Conservation (phyloP, 2,888 invertebrate species). For the Crepidodera aurea region DNA sequence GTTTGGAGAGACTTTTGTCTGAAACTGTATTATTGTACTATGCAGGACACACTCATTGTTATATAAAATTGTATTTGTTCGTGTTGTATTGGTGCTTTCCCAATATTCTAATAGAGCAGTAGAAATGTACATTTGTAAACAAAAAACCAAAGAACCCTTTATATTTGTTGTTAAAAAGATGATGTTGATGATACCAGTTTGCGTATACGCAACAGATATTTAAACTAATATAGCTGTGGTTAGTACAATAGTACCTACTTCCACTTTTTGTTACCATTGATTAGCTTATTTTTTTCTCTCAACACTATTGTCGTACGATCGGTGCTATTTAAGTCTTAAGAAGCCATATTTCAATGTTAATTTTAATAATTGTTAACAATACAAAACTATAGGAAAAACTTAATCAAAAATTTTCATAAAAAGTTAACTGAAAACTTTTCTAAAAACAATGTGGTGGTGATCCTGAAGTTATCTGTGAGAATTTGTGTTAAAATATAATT, state of each 20-base stretch:
- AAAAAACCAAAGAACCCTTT: constrained; percentile 32
- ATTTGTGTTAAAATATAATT: too few relatives aligned
- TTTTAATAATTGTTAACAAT: too few relatives aligned
- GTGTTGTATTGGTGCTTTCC: constrained; percentile 60
- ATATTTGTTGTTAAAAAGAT: constrained; percentile 30
- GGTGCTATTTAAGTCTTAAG: constrained; percentile 1
- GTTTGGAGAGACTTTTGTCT: constrained; percentile 19
- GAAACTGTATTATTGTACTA: constrained; percentile 39
- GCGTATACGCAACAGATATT: constrained; percentile 24
- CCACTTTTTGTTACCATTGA: constrained; percentile 17
- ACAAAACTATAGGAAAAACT: too few relatives aligned
- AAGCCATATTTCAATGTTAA: background rate
- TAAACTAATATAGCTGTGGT: constrained; percentile 20
- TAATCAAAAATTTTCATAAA: too few relatives aligned
- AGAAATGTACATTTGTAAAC: constrained; percentile 33
- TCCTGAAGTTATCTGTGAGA: too few relatives aligned
- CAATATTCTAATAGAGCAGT: constrained; percentile 51
- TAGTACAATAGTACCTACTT: constrained; percentile 24
- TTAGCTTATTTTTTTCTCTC: constrained; percentile 19
- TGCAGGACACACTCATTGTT: constrained; percentile 53
- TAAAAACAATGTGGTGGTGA: too few relatives aligned
- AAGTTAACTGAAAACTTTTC: too few relatives aligned
- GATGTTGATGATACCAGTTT: constrained; percentile 23
- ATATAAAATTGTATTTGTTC: constrained; percentile 48
- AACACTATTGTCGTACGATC: background rate